phyloP scores from a whole-genome alignment of 2,888 invertebrate genomes.

The Dromius quadrimaculatus region DNA sequence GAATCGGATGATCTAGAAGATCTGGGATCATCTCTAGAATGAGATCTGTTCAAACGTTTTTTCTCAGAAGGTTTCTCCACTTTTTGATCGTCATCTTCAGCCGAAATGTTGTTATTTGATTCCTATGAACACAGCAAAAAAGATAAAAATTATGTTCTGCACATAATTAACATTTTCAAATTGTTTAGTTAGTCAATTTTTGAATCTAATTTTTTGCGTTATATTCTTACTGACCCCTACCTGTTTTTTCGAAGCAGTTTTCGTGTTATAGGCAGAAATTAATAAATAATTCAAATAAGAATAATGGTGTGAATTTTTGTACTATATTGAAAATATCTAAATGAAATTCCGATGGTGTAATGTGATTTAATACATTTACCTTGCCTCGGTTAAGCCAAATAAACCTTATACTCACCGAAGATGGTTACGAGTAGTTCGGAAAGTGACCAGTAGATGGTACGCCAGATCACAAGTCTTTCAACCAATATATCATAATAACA shows the following conservation, averaged over 20 bases:
- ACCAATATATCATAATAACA: constrained; percentile 66
- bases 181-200: constrained; percentile 16
- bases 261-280: constrained; percentile 1
- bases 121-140: constrained; percentile 53
- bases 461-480: constrained; percentile 65
- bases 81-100: constrained; percentile 44
- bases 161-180: background rate
- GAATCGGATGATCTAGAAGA: background rate
- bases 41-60: constrained; percentile 18
- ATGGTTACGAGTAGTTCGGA: constrained; percentile 54
- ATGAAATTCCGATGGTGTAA: constrained; percentile 6
- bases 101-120: constrained; percentile 55
- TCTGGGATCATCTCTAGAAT: constrained; percentile 19
- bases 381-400: constrained; percentile 35
- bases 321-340: background rate
- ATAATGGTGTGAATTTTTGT: constrained; percentile 5
- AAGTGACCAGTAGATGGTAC: constrained; percentile 56
- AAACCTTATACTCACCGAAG: constrained; percentile 54
- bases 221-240: background rate
- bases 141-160: constrained; percentile 43
- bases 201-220: constrained; percentile 1
- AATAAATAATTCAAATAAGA: background rate
- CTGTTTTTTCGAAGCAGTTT: background rate
- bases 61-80: constrained; percentile 34
- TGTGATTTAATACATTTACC: constrained; percentile 36